Evolutionary conservation across 1,140 invertebrate genomes (phyloP).

Genomic region (Parasteatoda tepidariorum): DNA sequence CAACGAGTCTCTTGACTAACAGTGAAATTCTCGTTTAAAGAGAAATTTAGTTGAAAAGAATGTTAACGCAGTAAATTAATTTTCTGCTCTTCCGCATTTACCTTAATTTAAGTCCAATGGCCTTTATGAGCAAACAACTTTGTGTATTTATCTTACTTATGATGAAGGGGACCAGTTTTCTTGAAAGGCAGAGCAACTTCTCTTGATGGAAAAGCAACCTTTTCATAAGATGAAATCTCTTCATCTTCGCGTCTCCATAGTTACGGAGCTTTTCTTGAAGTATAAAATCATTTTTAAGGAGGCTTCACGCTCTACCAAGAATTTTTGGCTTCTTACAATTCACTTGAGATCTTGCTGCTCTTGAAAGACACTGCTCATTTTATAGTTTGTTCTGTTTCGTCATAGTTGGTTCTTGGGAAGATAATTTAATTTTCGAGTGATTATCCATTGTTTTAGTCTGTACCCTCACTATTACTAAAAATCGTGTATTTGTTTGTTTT

Average conservation of each 20-base stretch:
- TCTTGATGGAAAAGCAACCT: conserved; percentile 22
- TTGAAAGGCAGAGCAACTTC: neutral
- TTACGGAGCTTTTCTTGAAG: neutral
- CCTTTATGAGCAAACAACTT: neutral
- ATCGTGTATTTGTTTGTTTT: too few relatives aligned
- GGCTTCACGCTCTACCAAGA: too few relatives aligned
- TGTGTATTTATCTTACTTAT: neutral
- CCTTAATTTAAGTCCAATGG: neutral
- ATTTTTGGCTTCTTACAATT: too few relatives aligned
- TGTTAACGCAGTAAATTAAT: neutral
- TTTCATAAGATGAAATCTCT: conserved; percentile 7
- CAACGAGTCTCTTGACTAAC: too few relatives aligned
- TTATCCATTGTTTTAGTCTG: neutral
- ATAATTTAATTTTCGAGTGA: neutral
- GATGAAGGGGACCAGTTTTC: too few relatives aligned
- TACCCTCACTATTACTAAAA: too few relatives aligned
- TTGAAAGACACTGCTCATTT: too few relatives aligned
- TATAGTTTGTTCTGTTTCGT: too few relatives aligned
- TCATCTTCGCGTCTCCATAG: conserved; percentile 16
- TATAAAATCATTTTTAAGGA: neutral
- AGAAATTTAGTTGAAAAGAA: too few relatives aligned
- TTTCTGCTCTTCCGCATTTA: neutral
- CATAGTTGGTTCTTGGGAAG: neutral
- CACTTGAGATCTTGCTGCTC: too few relatives aligned
- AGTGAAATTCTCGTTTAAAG: neutral